Evolutionary conservation across 1,140 invertebrate species (phyloP), one percentile per base, ranked within the genome.

Genomic region (Magallana gigas): DNA sequence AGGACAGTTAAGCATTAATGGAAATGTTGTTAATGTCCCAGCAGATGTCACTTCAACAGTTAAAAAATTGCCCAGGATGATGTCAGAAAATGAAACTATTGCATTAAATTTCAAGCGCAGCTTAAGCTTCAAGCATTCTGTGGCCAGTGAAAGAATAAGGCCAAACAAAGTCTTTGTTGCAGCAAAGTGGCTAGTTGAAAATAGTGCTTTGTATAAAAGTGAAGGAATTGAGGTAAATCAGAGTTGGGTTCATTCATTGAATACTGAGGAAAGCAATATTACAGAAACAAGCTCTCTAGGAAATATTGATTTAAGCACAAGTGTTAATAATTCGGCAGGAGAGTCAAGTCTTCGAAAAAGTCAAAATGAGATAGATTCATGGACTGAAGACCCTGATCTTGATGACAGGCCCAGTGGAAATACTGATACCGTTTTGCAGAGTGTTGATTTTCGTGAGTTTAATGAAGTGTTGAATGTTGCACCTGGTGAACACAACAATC

Each of bases 1-100:
- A 23, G 57, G 68, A 14, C 86, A 90, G 23, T 36, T 71, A 3
- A 84, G 76, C 36, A 14, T 87, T 0, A 60, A 62, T 59, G 85
- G 89, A 59, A 90, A 90, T 88, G 86, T 90, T 62, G 89, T 90
- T 29, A 90, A 90, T 87, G 87, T 88, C 0, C 85, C 89, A n/a
- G 23, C 80, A 12, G 71, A 90, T 85, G 68, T 88, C 2, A 82
- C 29, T 18, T 9, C 11, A n/a, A 88, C 88, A 36, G 62, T 88
- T 8, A 57, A n/a, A 5, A 11, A 23, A 12, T 85, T 90, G 76
- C 86, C 86, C 14, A 62, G 89, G 48, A 71, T 9, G 16, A 0
- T 64, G 3, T 36, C 71, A n/a, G 83, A 90, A 16, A 59, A 76
- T 64, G 1, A 57, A 36, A 76, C 60, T n/a, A 85, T 90, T 16